Evolutionary conservation across 1,140 invertebrate species (phyloP).

Genomic region (Danaus melanippus): DNA sequence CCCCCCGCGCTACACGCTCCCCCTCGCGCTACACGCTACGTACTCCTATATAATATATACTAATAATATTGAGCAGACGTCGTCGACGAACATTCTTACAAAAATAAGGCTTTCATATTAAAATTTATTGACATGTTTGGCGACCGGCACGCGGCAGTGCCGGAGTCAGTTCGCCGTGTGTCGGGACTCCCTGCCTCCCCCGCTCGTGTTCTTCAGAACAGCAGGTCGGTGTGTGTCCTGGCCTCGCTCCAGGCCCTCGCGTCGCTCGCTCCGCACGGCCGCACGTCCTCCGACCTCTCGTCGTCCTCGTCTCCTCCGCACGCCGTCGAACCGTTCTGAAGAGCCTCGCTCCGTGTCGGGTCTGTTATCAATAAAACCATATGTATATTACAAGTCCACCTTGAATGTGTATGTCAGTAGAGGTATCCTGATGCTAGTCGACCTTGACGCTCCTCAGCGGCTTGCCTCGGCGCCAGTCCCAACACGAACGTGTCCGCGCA

Average conservation of each 20-base stretch:
- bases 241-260: conserved; percentile 50
- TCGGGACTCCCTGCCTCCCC: too few relatives aligned
- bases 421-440: not conserved
- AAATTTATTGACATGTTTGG: not conserved
- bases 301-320: conserved; percentile 18
- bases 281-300: conserved; percentile 29
- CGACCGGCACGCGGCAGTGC: too few relatives aligned
- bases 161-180: too few relatives aligned
- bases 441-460: not conserved
- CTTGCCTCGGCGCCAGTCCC: conserved; percentile 38
- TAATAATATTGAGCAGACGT: conserved; percentile 1
- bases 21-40: too few relatives aligned
- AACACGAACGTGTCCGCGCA: conserved; percentile 52
- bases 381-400: not conserved
- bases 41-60: conserved; percentile 1
- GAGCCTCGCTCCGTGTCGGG: conserved; percentile 5
- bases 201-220: conserved; percentile 29
- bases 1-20: too few relatives aligned
- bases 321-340: conserved; percentile 1
- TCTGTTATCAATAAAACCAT: conserved; percentile 1
- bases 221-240: conserved; percentile 47
- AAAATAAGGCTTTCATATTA: not conserved
- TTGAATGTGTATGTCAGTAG: not conserved
- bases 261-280: conserved; percentile 39
- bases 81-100: conserved; percentile 7